phyloP scores from a whole-genome alignment of 1,140 invertebrate genomes.

The Meloidogyne hapla region DNA sequence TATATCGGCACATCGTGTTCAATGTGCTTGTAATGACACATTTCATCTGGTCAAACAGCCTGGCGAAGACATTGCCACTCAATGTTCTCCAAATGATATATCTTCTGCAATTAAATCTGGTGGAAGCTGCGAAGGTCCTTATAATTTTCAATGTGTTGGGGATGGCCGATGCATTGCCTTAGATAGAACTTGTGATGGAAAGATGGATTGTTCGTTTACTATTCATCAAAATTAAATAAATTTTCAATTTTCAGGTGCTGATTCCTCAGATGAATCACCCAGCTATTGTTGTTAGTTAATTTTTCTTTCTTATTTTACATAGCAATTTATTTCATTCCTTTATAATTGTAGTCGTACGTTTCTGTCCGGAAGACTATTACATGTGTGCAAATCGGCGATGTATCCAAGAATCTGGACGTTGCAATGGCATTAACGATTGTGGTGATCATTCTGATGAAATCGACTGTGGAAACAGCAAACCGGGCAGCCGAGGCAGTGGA shows the following conservation, averaged over 20 bases:
- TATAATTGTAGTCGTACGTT: conserved; percentile 42
- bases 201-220: conserved; percentile 80
- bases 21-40: conserved; percentile 70
- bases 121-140: conserved; percentile 56
- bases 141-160: conserved; percentile 67
- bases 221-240: conserved; percentile 71
- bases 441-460: conserved; percentile 86
- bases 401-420: conserved; percentile 65
- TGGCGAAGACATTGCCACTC: conserved; percentile 59
- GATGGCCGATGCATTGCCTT: conserved; percentile 69
- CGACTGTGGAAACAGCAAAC: conserved; percentile 70
- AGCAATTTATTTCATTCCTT: neutral
- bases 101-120: conserved; percentile 72
- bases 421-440: conserved; percentile 80
- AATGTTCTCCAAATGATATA: conserved; percentile 71
- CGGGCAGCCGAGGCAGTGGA: conserved; percentile 56
- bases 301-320: neutral
- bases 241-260: conserved; percentile 63
- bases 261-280: conserved; percentile 86
- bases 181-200: conserved; percentile 75
- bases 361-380: conserved; percentile 61
- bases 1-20: conserved; percentile 38
- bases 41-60: conserved; percentile 83
- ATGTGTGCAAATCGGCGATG: conserved; percentile 83
- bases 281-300: conserved; percentile 80